phyloP scores from a whole-genome alignment of 2,113 vertebrate genomes.

The Elaphurus davidianus region DNA sequence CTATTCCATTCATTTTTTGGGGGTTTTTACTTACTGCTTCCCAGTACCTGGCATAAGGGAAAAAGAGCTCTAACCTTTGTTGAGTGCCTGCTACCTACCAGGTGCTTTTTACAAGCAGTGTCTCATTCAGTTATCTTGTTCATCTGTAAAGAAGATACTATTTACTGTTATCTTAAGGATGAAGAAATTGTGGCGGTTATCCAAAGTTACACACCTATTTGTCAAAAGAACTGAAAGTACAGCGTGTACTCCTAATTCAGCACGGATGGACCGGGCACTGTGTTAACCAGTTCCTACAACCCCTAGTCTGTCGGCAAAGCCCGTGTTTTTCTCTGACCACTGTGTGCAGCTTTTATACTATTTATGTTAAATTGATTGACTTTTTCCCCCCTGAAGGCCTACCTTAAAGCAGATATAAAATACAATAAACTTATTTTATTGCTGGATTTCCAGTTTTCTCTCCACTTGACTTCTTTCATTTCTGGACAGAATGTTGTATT shows the following conservation, averaged over 20 bases:
- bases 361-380: conserved; percentile 27
- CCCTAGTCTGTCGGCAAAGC: neutral
- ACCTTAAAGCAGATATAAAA: conserved; percentile 30
- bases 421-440: conserved; percentile 13
- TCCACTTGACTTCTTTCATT: neutral
- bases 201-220: neutral
- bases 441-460: conserved; percentile 8
- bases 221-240: neutral
- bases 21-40: neutral
- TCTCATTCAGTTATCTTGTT: neutral
- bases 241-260: neutral
- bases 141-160: neutral
- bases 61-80: neutral
- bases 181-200: neutral
- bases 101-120: neutral
- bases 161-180: neutral
- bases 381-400: neutral
- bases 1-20: neutral
- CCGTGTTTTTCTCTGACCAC: neutral
- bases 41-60: neutral
- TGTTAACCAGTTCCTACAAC: neutral
- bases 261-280: neutral
- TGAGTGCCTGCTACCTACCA: neutral
- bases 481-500: neutral
- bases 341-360: neutral